Evolutionary conservation across 2,113 vertebrate species (phyloP).

Genomic region (Campylorhamphus procurvoides): DNA sequence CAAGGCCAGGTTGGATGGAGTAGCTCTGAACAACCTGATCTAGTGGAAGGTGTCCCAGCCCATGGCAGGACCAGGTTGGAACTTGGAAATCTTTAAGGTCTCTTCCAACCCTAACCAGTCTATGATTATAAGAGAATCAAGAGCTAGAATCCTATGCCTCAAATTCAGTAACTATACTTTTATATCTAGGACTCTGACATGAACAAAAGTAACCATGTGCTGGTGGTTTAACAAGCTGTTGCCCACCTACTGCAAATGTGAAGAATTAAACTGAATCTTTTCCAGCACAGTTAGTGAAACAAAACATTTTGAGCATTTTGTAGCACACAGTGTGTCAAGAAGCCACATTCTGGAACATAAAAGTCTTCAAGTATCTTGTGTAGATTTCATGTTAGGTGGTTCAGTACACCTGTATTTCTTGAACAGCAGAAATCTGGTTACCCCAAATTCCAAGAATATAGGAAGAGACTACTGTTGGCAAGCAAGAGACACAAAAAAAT

Average conservation of each 20-base stretch:
- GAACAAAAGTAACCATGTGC: background rate
- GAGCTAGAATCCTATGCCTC: background rate
- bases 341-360: background rate
- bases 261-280: background rate
- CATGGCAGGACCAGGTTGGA: background rate
- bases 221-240: background rate
- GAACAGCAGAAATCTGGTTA: background rate
- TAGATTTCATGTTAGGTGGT: background rate
- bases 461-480: background rate
- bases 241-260: background rate
- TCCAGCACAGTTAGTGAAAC: background rate
- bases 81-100: background rate
- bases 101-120: background rate
- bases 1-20: background rate
- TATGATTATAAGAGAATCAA: background rate
- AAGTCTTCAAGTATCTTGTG: background rate
- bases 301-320: background rate
- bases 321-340: background rate
- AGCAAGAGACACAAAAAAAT: background rate
- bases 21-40: background rate
- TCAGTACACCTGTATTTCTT: background rate
- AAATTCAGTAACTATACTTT: background rate
- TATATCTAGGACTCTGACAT: background rate
- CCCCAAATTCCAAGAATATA: background rate
- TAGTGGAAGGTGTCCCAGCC: background rate